Percentiles rank a stretch among this genome's conserved stretches.
Evolutionary conservation across 1,140 invertebrate species (phyloP).

Genomic region (Temnothorax nylanderi): DNA sequence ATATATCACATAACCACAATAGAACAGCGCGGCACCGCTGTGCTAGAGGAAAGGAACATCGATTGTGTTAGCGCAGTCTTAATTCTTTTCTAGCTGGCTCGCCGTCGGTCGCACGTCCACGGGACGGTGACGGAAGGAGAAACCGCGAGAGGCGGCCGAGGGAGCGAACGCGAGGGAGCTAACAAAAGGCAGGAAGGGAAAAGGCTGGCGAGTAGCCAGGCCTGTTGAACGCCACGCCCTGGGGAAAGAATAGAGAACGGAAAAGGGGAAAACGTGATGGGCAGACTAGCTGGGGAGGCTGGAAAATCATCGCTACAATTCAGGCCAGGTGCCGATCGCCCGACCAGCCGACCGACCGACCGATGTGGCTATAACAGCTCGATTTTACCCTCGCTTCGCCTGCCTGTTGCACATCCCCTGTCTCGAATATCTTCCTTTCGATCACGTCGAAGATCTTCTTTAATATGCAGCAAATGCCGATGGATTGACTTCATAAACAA

Average conservation of each 20-base stretch:
- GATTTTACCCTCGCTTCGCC: conserved; percentile 27
- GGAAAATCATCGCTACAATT: conserved; percentile 72
- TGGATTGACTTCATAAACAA: background rate
- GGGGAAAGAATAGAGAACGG: conserved; percentile 70
- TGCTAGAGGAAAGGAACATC: conserved; percentile 39
- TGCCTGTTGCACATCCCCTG: conserved; percentile 67
- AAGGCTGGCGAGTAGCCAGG: conserved; percentile 76
- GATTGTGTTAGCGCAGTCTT: conserved; percentile 65
- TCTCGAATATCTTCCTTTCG: conserved; percentile 46
- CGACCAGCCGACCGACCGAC: conserved; percentile 55
- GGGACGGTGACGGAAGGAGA: background rate
- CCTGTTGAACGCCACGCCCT: conserved; percentile 82
- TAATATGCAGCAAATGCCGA: background rate
- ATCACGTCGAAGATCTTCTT: conserved; percentile 33
- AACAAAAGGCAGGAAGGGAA: conserved; percentile 50
- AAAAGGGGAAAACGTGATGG: conserved; percentile 4
- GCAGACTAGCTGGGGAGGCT: conserved; percentile 46
- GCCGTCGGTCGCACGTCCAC: conserved; percentile 41
- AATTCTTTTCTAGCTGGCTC: conserved; percentile 56
- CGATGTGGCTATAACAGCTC: conserved; percentile 46
- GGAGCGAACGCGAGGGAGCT: conserved; percentile 1
- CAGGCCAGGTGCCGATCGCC: conserved; percentile 72
- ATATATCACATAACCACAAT: conserved; percentile 43
- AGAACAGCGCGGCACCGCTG: background rate
- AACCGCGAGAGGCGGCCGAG: conserved; percentile 3